These are phyloP conservation scores for Globia sparganii DNA, from an alignment of 2,888 invertebrate species.

Conservation along the genomic window DNA sequence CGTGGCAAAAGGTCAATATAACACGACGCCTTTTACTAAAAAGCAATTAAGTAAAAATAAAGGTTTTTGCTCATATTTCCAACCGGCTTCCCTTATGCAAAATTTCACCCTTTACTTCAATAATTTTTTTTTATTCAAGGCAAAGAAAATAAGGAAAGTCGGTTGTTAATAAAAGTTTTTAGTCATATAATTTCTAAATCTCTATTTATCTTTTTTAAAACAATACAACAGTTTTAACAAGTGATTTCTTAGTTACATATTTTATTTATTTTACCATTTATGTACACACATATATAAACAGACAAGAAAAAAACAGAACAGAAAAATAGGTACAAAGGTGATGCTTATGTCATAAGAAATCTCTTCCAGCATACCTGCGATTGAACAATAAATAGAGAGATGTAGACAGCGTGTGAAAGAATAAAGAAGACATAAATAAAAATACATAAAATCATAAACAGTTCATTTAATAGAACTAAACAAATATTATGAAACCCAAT, in stretches of 20 bases:
- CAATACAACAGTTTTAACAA: neutral
- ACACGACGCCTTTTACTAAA: neutral
- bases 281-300: no score
- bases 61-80: neutral
- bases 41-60: neutral
- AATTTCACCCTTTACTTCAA: neutral
- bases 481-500: no score
- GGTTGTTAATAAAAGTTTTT: neutral
- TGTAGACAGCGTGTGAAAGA: no score
- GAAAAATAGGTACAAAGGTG: no score
- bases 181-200: neutral
- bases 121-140: neutral
- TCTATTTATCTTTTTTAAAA: neutral
- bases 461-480: no score
- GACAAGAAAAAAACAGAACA: no score
- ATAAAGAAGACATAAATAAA: no score
- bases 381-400: no score
- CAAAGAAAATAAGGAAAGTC: constrained; percentile 1
- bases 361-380: no score
- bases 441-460: no score
- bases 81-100: neutral
- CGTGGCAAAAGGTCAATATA: neutral
- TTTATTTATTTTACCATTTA: no score
- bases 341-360: no score
- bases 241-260: neutral